Conservation (phyloP, 2,797 vertebrate species). For the Hemitrygon akajei region DNA sequence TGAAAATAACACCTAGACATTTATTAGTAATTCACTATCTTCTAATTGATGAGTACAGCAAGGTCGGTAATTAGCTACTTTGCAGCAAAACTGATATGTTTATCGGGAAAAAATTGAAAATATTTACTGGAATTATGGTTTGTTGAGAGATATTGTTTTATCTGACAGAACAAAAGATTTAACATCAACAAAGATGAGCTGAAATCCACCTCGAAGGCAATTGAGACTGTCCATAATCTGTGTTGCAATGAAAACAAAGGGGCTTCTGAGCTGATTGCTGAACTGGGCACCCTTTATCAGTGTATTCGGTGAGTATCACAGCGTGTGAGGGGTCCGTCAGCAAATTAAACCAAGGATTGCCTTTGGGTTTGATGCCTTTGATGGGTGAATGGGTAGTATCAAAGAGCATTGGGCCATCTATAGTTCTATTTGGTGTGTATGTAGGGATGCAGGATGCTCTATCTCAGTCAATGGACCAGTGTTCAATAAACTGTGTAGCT, state of each 20-base stretch:
- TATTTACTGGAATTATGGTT: not conserved
- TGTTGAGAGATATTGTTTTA: not conserved
- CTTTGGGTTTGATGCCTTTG: no score
- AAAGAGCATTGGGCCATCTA: not conserved
- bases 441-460: conserved; percentile 69
- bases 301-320: conserved; percentile 75
- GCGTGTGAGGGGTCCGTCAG: not conserved
- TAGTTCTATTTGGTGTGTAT: not conserved
- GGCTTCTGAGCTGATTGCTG: conserved; percentile 89
- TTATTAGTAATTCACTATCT: not conserved
- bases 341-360: no score
- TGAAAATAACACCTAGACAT: not conserved
- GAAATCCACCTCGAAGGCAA: conserved; percentile 92
- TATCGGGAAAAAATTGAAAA: no score
- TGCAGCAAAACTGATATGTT: not conserved
- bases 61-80: not conserved
- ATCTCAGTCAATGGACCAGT: conserved; percentile 43
- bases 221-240: conserved; percentile 90
- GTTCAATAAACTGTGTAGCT: not conserved
- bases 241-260: conserved; percentile 99
- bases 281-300: conserved; percentile 90
- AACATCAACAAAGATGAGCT: conserved; percentile 97
- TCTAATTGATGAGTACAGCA: not conserved
- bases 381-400: conserved; percentile 41
- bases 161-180: conserved; percentile 81